Conservation (phyloP, 2,888 invertebrate species). For the Galerucella pusilla region DNA sequence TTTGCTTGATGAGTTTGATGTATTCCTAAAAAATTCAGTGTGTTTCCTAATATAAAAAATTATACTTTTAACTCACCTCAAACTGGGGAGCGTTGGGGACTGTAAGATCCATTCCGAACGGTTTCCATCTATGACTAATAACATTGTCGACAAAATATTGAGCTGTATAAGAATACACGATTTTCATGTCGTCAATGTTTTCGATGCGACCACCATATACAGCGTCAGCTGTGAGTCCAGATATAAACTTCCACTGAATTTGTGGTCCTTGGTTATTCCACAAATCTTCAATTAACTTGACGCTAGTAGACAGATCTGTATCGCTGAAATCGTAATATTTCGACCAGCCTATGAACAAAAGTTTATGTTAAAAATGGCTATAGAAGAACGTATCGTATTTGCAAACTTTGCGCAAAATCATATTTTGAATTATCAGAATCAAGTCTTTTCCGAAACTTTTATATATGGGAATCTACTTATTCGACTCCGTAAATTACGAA, state of each 20-base stretch:
- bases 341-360: conserved; percentile 76
- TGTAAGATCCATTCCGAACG: conserved; percentile 66
- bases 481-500: too few relatives aligned
- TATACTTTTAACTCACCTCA: conserved; percentile 61
- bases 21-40: conserved; percentile 71
- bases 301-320: conserved; percentile 81
- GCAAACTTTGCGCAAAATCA: too few relatives aligned
- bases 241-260: conserved; percentile 78
- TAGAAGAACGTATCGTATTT: too few relatives aligned
- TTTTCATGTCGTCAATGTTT: conserved; percentile 77
- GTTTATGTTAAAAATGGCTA: not conserved
- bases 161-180: conserved; percentile 75
- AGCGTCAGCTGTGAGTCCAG: conserved; percentile 81
- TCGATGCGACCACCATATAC: conserved; percentile 90
- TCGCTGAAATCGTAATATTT: conserved; percentile 90
- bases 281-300: conserved; percentile 69
- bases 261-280: conserved; percentile 60
- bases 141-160: conserved; percentile 71
- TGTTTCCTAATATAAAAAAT: not conserved
- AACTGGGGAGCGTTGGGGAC: conserved; percentile 69
- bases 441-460: too few relatives aligned
- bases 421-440: too few relatives aligned
- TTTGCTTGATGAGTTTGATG: conserved; percentile 71
- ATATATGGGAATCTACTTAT: too few relatives aligned
- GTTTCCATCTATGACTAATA: conserved; percentile 71